Base-by-base conservation (phyloP, 2,113 vertebrate species). In the Salvelinus fontinalis region DNA sequence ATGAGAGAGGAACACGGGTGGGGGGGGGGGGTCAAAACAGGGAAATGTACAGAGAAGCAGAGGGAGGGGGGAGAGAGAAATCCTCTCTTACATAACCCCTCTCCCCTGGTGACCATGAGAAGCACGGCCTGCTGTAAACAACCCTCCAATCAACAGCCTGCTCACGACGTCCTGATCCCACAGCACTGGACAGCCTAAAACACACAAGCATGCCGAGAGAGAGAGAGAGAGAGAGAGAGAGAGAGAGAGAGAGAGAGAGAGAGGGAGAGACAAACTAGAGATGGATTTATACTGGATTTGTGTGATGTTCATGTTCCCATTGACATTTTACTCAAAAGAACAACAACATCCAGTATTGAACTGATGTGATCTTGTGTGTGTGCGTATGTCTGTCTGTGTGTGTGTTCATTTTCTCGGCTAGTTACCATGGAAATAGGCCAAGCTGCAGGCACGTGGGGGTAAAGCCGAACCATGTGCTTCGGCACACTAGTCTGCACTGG, bases 401-500 rank as follows among this genome's bases (percentile, higher is more conserved):
- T 74, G 81, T 81, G 34, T 44, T 81, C 79, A 81, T 77, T 85
- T 89, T 79, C 84, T 87, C 75, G 34, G 86, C 87, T 90, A 88
- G 90, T 91, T 91, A 86, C 91, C 91, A 91, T 91, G 89, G 91
- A 91, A 90, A 92, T 90, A 88, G 90, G 89, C 90, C 90, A 91
- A 92, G 90, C 89, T 83, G 88, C 84, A 91, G 81, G 86, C 89
- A 91, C 86, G 82, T 72, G 78, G 89, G 66, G 86, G 85, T 85
- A 89, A 92, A 92, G 87, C 89, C 70, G 80, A 86, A 88, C 84
- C 89, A 89, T 92, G 89, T 92, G 91, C 89, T 89, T 85, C 85
- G 73, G 78, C 83, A 75, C 81, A 89, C 65, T 67, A 71, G 86
- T 84, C 82, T 75, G 85, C 86, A 85, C 83, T 82, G 76, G 79